Evolutionary conservation across 2,888 invertebrate genomes (phyloP), one percentile per base, ranked within the genome.

Genomic region (Diaprepes abbreviatus): DNA sequence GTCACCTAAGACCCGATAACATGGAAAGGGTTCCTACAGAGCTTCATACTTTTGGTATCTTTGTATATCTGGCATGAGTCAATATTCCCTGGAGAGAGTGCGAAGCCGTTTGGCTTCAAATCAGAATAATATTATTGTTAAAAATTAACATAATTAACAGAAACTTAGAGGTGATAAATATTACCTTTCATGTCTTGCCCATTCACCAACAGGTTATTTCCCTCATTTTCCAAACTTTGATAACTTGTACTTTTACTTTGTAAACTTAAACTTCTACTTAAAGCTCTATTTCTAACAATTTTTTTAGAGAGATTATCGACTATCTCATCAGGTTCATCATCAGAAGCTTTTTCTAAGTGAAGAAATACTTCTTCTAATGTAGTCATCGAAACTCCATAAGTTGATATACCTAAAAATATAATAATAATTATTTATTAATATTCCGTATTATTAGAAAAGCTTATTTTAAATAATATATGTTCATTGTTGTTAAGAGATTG

Each of bases 321-420:
- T 7, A 86, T 86, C 0, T 87, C 86, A 64, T 89, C 90, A 12
- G 87, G 88, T 74, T 91, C 92, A 75, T 92, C 91, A 28, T 90
- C 91, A 17, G 40, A 43, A 24, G 90, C 91, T 77, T 91, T 89
- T 82, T 94, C 94, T 71, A 95, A 82, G 78, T 93, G 93, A 1
- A 95, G 83, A 81, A 95, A 95, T 9, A 93, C 92, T 82, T 95
- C 95, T 79, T 95, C 95, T 28, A 95, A 82, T 0, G 94, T 94
- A 6, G 94, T 94, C 94, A 95, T 94, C 9, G 94, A 94, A 0
- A 95, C 93, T 0, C 94, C 95, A 79, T 93, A 95, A 79, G 92
- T 93, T 73, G 90, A 90, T 74, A 94, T 90, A 17, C 91, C 89
- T 88, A 71, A 35, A 70, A 75, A 21, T 19, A 14, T 35, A 35